These are phyloP conservation scores for Pterostichus niger DNA, from an alignment of 2,888 invertebrate genomes.

Conservation along the genomic window DNA sequence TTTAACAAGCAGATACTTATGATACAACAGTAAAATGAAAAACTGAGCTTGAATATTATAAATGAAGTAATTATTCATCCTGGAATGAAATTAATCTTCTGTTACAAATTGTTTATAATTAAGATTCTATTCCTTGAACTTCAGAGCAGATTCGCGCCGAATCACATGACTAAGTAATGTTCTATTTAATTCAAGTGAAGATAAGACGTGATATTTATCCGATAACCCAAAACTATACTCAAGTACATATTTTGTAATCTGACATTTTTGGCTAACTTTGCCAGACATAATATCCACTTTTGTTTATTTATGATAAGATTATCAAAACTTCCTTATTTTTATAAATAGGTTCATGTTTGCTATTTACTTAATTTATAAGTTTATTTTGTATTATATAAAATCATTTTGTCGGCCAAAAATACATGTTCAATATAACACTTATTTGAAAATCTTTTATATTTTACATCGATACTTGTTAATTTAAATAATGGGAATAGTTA, in stretches of 20 bases:
- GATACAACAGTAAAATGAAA: too few species aligned
- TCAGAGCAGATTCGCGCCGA: background rate
- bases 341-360: background rate
- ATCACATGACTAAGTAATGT: background rate
- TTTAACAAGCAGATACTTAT: too few species aligned
- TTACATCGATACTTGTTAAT: too few species aligned
- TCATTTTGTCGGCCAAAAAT: too few species aligned
- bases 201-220: background rate
- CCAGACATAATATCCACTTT: slow-evolving; percentile 6
- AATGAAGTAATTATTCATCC: too few species aligned
- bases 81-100: too few species aligned
- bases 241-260: slow-evolving; percentile 5
- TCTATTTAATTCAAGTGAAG: background rate
- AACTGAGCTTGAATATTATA: too few species aligned
- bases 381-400: too few species aligned
- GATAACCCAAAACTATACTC: background rate
- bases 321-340: slow-evolving; percentile 14
- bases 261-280: background rate
- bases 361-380: too few species aligned
- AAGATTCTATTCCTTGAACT: slow-evolving; percentile 20
- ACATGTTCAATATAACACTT: too few species aligned
- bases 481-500: too few species aligned
- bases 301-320: slow-evolving; percentile 16
- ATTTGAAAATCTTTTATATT: too few species aligned
- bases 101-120: background rate